Evolutionary conservation across 2,113 vertebrate genomes (phyloP).

Genomic region (Oophaga pumilio): DNA sequence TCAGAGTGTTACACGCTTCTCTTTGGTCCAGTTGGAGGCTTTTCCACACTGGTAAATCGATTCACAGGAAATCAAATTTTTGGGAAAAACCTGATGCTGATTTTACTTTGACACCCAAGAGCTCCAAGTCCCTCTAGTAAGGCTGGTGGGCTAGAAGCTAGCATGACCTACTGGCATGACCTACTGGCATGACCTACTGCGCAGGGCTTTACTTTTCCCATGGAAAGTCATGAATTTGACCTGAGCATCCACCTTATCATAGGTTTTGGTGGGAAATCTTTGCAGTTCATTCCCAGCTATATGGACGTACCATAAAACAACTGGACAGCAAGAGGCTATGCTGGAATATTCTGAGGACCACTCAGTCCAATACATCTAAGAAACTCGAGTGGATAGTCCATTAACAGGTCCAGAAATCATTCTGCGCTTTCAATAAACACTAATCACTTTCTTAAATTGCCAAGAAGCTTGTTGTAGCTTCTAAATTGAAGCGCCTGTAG

Average conservation of each 20-base stretch:
- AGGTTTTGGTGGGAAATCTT: neutral
- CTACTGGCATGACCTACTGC: neutral
- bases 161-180: neutral
- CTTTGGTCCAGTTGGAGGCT: too few species aligned
- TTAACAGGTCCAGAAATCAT: constrained; percentile 1
- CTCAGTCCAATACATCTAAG: neutral
- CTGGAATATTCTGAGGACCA: neutral
- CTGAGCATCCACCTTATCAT: neutral
- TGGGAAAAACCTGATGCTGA: too few species aligned
- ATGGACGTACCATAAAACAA: neutral
- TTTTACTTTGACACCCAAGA: too few species aligned
- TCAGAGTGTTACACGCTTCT: too few species aligned
- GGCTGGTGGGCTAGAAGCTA: neutral
- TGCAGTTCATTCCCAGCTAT: neutral
- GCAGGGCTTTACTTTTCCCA: neutral
- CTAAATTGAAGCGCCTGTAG: constrained; percentile 14
- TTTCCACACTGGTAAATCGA: too few species aligned
- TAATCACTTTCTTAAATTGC: neutral
- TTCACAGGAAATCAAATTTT: too few species aligned
- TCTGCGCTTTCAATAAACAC: neutral
- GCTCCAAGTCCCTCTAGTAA: neutral
- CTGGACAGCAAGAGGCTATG: neutral
- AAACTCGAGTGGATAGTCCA: neutral
- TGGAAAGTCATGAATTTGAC: neutral
- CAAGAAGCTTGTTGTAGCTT: neutral